Percentiles rank a stretch among this genome's conserved stretches.
phyloP scores from a whole-genome alignment of 2,113 vertebrate species.

The Arvicanthis niloticus region DNA sequence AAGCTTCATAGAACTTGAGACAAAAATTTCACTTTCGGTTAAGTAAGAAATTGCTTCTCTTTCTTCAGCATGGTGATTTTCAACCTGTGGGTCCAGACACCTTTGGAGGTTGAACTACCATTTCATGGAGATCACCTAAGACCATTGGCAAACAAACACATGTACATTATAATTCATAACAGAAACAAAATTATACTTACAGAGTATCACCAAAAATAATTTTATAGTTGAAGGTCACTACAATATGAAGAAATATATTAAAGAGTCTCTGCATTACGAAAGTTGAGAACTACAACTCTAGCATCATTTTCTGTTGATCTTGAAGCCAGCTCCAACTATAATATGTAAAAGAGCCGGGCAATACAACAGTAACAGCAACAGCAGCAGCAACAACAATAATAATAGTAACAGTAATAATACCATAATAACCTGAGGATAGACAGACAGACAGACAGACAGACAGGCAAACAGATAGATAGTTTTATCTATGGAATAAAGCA shows the following conservation, averaged over 20 bases:
- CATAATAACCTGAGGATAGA: not conserved
- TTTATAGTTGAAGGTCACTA: not conserved
- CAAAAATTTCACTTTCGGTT: not conserved
- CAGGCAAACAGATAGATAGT: not conserved
- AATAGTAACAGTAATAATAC: not conserved
- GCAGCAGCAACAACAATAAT: not conserved
- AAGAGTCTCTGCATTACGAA: not conserved
- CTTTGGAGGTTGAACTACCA: not conserved
- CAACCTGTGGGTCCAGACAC: not conserved
- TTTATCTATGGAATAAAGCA: constrained; percentile 13
- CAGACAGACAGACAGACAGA: too few relatives aligned
- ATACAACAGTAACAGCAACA: not conserved
- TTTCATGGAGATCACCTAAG: not conserved
- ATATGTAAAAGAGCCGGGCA: not conserved
- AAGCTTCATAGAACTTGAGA: not conserved
- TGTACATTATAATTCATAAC: not conserved
- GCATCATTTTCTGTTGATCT: not conserved
- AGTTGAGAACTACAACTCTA: not conserved
- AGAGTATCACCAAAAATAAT: not conserved
- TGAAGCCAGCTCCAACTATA: not conserved
- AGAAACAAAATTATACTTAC: not conserved
- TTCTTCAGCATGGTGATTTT: not conserved
- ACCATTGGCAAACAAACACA: not conserved
- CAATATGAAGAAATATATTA: not conserved
- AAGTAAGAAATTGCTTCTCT: not conserved